Conservation (phyloP, 2,888 invertebrate species). For the Megalurothrips usitatus region DNA sequence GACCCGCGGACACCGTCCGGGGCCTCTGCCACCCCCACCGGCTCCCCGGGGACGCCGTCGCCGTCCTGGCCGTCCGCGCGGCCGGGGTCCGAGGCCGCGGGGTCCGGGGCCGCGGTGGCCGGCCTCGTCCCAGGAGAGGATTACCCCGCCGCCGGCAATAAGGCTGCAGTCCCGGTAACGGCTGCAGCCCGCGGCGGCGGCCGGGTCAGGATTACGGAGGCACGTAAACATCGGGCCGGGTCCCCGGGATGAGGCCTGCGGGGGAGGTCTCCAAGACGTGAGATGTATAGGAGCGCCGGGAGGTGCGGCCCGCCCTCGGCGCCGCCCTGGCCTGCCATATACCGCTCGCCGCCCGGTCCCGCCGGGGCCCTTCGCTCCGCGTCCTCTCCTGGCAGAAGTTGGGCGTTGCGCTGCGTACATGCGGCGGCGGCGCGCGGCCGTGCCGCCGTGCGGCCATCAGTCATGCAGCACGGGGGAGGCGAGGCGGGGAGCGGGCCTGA, state of each 20-base stretch:
- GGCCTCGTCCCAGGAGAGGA: background rate
- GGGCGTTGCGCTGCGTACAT: too few relatives aligned
- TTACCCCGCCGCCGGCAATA: background rate
- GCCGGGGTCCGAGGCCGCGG: background rate
- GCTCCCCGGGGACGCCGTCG: background rate
- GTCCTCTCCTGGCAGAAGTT: too few relatives aligned
- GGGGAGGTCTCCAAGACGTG: background rate
- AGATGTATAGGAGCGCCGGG: background rate
- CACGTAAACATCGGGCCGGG: background rate
- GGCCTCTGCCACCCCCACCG: background rate
- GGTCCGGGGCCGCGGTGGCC: background rate
- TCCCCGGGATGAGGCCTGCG: background rate
- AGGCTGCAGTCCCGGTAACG: background rate
- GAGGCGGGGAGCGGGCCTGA: too few relatives aligned
- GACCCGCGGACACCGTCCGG: background rate
- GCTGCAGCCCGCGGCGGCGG: background rate
- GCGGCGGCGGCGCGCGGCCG: too few relatives aligned
- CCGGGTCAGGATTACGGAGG: background rate
- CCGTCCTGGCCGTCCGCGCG: too few relatives aligned
- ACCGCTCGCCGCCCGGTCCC: background rate
- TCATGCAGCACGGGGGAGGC: too few relatives aligned
- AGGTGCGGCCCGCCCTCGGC: background rate
- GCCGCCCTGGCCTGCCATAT: background rate
- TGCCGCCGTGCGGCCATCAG: too few relatives aligned
- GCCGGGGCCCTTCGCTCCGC: background rate